A percentile compares a stretch with the other conserved stretches of the same genome.
Evolutionary conservation across 2,888 invertebrate species (phyloP).

Genomic region (Melangyna quadrimaculata): DNA sequence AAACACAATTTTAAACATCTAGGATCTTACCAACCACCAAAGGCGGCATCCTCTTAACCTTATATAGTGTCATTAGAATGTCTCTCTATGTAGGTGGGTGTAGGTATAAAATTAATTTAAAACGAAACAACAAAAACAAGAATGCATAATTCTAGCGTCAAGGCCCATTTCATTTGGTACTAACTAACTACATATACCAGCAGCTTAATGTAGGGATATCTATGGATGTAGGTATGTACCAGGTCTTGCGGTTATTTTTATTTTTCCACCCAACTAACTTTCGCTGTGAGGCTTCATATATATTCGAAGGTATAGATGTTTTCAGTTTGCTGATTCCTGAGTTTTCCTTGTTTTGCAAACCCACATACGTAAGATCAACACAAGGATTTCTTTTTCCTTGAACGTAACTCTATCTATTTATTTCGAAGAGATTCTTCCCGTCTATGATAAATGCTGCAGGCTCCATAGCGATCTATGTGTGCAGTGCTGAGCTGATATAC

Average conservation of each 20-base stretch:
- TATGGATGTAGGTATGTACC: background rate
- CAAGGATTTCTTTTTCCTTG: constrained; percentile 28
- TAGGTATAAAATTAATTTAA: constrained; percentile 62
- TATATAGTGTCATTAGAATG: constrained; percentile 58
- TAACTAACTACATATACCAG: constrained; percentile 10
- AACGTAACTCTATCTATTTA: constrained; percentile 32
- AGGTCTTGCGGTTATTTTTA: constrained; percentile 41
- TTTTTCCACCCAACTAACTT: constrained; percentile 56
- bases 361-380: background rate
- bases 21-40: constrained; percentile 42
- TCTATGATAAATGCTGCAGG: constrained; percentile 57
- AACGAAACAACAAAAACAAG: constrained; percentile 34
- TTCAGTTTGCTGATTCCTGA: constrained; percentile 33
- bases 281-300: constrained; percentile 21
- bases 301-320: too few relatives aligned
- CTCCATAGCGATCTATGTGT: constrained; percentile 31
- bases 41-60: constrained; percentile 52
- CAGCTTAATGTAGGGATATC: background rate
- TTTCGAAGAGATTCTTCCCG: constrained; percentile 33
- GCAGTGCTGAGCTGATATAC: background rate
- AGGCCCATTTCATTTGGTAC: constrained; percentile 26
- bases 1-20: constrained; percentile 48
- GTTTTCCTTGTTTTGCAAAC: constrained; percentile 11
- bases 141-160: constrained; percentile 28
- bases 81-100: background rate